These are phyloP conservation scores for Pissodes strobi DNA, from an alignment of 1,140 invertebrate species.

Conservation along the genomic window DNA sequence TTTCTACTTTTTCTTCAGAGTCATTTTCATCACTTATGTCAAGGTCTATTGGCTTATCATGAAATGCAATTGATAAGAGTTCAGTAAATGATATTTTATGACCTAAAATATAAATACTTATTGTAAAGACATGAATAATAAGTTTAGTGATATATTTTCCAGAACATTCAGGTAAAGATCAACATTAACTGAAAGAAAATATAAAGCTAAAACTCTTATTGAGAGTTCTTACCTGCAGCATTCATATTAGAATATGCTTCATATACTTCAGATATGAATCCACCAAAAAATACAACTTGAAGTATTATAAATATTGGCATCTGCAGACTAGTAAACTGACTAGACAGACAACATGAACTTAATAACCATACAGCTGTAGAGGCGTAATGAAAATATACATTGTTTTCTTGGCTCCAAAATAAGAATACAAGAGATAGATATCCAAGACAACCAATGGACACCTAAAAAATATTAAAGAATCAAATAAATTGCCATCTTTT, in stretches of 20 bases:
- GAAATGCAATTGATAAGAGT: conserved; percentile 50
- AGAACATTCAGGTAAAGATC: background rate
- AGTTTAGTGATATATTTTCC: background rate
- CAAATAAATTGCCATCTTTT: too few relatives aligned
- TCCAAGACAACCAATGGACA: conserved; percentile 56
- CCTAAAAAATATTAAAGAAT: conserved; percentile 58
- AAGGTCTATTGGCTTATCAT: conserved; percentile 39
- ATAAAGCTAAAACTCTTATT: too few relatives aligned
- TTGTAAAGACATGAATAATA: too few relatives aligned
- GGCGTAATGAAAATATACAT: conserved; percentile 60
- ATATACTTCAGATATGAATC: conserved; percentile 62
- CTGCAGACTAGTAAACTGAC: conserved; percentile 63
- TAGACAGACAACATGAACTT: conserved; percentile 64
- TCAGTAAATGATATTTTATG: conserved; percentile 54
- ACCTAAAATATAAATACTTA: conserved; percentile 36
- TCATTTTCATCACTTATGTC: conserved; percentile 35
- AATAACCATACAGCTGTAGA: conserved; percentile 67
- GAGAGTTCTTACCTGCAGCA: conserved; percentile 40
- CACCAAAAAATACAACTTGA: conserved; percentile 59
- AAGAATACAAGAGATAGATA: conserved; percentile 61
- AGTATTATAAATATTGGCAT: conserved; percentile 63
- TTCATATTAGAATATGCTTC: conserved; percentile 53
- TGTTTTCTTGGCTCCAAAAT: conserved; percentile 66
- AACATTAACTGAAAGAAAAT: background rate
- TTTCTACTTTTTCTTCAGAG: conserved; percentile 23